phyloP scores from a whole-genome alignment of 2,797 vertebrate genomes.

The Scyliorhinus canicula region DNA sequence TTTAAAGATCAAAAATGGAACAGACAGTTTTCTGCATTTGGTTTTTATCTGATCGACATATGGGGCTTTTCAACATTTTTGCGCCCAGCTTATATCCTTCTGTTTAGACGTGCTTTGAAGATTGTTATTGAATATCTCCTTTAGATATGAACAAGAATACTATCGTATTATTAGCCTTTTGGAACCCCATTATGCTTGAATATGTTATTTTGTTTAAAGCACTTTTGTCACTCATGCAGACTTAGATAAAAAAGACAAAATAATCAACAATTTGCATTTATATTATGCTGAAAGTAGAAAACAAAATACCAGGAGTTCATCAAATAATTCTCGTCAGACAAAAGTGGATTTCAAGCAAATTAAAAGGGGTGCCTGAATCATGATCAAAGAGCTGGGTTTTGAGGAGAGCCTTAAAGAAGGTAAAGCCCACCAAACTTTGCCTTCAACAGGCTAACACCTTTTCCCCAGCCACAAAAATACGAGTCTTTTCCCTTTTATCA shows the following conservation, averaged over 20 bases:
- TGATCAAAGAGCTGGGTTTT: neutral
- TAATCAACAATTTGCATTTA: neutral
- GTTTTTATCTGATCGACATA: neutral
- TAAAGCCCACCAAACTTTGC: no score
- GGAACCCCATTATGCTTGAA: neutral
- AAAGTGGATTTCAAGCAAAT: neutral
- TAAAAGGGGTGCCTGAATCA: neutral
- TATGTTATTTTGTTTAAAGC: neutral
- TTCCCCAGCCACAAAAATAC: no score
- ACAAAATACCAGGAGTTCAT: neutral
- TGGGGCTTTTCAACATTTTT: neutral
- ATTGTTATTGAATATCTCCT: neutral
- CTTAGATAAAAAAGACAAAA: neutral
- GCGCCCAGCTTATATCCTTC: neutral
- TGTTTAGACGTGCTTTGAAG: neutral
- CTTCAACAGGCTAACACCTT: no score
- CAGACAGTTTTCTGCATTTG: neutral
- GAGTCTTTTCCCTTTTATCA: no score
- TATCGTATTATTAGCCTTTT: neutral
- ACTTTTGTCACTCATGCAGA: neutral
- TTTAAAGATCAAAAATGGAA: neutral
- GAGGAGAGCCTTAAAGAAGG: neutral
- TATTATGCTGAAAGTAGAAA: constrained; percentile 1
- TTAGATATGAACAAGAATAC: neutral
- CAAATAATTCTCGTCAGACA: neutral